A percentile compares a stretch with the other conserved stretches of the same genome.
phyloP scores from a whole-genome alignment of 2,888 invertebrate species.

The Acanthacorydalis orientalis region DNA sequence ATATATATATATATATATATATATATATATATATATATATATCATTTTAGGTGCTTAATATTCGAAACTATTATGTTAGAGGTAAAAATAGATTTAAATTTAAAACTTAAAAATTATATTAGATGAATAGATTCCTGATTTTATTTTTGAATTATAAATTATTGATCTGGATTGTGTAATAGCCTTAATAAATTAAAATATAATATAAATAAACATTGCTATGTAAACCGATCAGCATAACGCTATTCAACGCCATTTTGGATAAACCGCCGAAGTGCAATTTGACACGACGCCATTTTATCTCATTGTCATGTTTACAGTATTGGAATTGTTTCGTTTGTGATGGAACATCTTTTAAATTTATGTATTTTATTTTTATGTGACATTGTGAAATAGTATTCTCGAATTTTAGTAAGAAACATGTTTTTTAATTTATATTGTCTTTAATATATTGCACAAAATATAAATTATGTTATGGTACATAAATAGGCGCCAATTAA shows the following conservation, averaged over 20 bases:
- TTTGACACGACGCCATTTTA: constrained; percentile 4
- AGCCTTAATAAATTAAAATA: too few relatives aligned
- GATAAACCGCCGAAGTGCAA: constrained; percentile 6
- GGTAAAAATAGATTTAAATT: not conserved
- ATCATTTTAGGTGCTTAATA: not conserved
- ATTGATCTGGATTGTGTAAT: not conserved
- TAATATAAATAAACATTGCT: too few relatives aligned
- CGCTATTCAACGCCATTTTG: constrained; percentile 3
- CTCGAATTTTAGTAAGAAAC: not conserved
- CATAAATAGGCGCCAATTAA: constrained; percentile 9
- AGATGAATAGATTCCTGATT: constrained; percentile 5
- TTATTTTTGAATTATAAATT: not conserved
- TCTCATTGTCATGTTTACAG: constrained; percentile 1
- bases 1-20: too few relatives aligned
- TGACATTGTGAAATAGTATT: not conserved
- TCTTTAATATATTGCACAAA: not conserved
- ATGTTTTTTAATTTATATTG: not conserved
- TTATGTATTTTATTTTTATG: constrained; percentile 3
- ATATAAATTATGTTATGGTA: constrained; percentile 1
- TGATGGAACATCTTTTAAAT: constrained; percentile 8
- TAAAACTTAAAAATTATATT: not conserved
- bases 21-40: too few relatives aligned
- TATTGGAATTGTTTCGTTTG: constrained; percentile 4
- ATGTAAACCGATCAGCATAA: too few relatives aligned
- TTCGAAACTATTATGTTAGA: constrained; percentile 9